Conservation (phyloP, 2,888 invertebrate species). For the Chrysolina americana region DNA sequence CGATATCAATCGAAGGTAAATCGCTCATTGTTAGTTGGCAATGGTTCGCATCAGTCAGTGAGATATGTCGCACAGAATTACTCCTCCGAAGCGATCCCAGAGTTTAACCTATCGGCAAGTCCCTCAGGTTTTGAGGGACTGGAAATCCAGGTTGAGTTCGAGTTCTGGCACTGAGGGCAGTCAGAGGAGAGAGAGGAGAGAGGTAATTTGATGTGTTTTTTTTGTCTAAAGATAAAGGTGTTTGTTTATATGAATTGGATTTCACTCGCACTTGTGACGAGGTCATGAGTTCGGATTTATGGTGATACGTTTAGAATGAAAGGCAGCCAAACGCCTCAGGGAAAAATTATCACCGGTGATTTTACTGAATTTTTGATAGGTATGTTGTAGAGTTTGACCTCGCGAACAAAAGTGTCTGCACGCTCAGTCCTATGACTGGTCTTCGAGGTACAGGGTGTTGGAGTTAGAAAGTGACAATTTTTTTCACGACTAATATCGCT, state of each 20-base stretch:
- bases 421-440: too few species aligned
- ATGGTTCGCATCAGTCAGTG: constrained; percentile 6
- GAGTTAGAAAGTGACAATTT: too few species aligned
- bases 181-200: constrained; percentile 49
- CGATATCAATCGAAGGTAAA: not conserved
- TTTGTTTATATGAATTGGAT: not conserved
- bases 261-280: not conserved
- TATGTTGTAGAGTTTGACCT: too few species aligned
- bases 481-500: too few species aligned
- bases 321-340: too few species aligned
- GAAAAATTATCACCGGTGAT: too few species aligned
- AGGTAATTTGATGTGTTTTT: constrained; percentile 47
- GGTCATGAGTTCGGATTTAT: not conserved
- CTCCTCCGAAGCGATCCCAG: constrained; percentile 40
- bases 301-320: not conserved
- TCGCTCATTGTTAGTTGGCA: not conserved
- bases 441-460: too few species aligned
- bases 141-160: constrained; percentile 57
- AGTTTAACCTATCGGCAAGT: constrained; percentile 57
- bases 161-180: constrained; percentile 36
- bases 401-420: too few species aligned
- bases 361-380: too few species aligned
- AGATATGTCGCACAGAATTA: constrained; percentile 52
- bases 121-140: constrained; percentile 60
- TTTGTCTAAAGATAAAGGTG: not conserved